Evolutionary conservation across 2,113 vertebrate species (phyloP).

Genomic region (Eubucco bourcierii): DNA sequence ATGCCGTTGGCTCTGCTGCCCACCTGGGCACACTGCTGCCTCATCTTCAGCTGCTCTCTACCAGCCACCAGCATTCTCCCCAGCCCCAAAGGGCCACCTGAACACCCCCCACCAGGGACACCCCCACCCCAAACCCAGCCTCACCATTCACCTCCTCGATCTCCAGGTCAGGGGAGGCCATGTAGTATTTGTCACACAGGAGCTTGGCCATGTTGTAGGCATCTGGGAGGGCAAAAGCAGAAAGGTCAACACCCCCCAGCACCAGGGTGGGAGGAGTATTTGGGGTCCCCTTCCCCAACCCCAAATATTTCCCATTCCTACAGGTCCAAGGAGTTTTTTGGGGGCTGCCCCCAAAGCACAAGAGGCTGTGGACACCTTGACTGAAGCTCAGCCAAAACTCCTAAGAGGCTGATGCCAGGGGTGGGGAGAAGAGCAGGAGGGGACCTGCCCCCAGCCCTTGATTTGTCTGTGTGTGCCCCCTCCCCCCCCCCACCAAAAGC

Average conservation of each 20-base stretch:
- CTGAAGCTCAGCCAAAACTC: not conserved
- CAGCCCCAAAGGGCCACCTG: rapidly evolving
- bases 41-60: too few species aligned
- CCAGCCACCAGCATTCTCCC: not conserved
- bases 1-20: too few species aligned
- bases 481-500: too few species aligned
- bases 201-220: slow-evolving; percentile 91
- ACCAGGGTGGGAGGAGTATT: rapidly evolving
- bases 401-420: not conserved
- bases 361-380: not conserved
- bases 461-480: rapidly evolving
- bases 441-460: rapidly evolving
- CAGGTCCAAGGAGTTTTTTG: rapidly evolving
- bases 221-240: slow-evolving; percentile 66
- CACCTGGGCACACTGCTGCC: too few species aligned
- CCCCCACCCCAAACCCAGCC: not conserved
- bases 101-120: too few species aligned
- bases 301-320: not conserved
- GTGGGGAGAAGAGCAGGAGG: not conserved
- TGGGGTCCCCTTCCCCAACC: not conserved
- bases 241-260: not conserved
- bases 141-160: slow-evolving; percentile 86
- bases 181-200: slow-evolving; percentile 92
- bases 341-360: not conserved
- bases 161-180: slow-evolving; percentile 84